phyloP scores from a whole-genome alignment of 2,113 vertebrate species.

The Meleagris gallopavo region DNA sequence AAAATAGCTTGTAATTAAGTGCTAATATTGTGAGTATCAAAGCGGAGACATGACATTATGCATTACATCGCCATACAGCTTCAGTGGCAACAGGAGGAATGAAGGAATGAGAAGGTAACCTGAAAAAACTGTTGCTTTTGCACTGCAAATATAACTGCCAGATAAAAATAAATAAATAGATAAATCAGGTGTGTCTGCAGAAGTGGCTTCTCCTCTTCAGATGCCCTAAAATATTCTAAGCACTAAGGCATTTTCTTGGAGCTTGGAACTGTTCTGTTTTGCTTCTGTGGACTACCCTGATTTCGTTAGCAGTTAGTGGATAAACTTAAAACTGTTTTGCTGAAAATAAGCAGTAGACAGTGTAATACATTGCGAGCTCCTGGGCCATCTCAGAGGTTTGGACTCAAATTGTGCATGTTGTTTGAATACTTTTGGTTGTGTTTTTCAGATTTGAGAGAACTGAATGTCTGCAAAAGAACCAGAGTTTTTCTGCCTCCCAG shows the following conservation, averaged over 20 bases:
- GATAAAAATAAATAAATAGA: background rate
- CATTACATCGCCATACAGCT: background rate
- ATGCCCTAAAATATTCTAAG: background rate
- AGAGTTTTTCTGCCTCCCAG: background rate
- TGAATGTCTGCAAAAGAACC: slow-evolving; percentile 1
- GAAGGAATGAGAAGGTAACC: background rate
- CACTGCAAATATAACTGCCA: background rate
- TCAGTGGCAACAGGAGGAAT: background rate
- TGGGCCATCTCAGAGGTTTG: background rate
- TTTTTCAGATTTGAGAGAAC: background rate
- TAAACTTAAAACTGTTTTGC: background rate
- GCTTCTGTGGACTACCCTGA: background rate
- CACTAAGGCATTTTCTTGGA: background rate
- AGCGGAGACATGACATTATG: background rate
- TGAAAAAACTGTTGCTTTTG: background rate
- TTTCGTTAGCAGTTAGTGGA: background rate
- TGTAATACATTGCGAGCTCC: background rate
- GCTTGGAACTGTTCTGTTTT: background rate
- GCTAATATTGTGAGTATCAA: background rate
- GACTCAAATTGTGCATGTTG: background rate
- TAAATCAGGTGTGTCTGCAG: background rate
- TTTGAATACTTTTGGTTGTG: background rate
- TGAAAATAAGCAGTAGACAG: background rate
- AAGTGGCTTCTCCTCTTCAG: background rate
- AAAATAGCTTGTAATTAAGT: background rate